Evolutionary conservation across 2,888 invertebrate species (phyloP), one percentile per base, ranked within the genome.

Genomic region (Poecilus cupreus): DNA sequence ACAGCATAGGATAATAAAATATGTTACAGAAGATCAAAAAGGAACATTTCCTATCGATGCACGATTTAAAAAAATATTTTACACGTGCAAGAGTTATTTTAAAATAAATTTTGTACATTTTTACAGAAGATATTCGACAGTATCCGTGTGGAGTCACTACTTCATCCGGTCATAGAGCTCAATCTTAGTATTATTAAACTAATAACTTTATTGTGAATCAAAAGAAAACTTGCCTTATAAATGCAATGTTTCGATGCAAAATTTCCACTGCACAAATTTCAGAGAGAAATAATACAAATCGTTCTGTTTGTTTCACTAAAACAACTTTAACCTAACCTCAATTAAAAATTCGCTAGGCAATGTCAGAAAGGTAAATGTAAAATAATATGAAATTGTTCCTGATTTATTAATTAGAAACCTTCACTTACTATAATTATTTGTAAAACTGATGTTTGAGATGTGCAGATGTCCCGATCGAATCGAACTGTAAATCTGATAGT

Each of bases 201-300:
- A 80, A 80, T 80, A 80, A 80, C 80, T 80, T 80, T 80, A 80
- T 54, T 80, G 80, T 80, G 80, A 80, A 80, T 80, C 70, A 57
- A 72, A 72, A 51, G 8, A 72, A 54, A 32, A 46, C 6, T 74
- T 46, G 13, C 13, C 13, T 43, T 43, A 32, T 32, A 32, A 32
- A n/a, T 37, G 39, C 18, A n/a, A 68, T 49, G 16, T 49, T 49
- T 49, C 49, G 49, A 64, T 57, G 24, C 26, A 54, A n/a, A 0
- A 60, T 24, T 24, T 10, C 60, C 60, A 60, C 13, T 13, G n/a
- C 13, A 49, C 26, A 24, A n/a, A 24, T 57, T 57, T 11, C 3
- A 49, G 16, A 18, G 54, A 54, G 2, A 20, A 8, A 5, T 20
- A 54, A 2, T 54, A 1, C 3, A 0, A 2, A 43, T 8, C 8